Base-by-base conservation (phyloP, 92 coral and sea anemone species). In the Galaxea fascicularis region DNA sequence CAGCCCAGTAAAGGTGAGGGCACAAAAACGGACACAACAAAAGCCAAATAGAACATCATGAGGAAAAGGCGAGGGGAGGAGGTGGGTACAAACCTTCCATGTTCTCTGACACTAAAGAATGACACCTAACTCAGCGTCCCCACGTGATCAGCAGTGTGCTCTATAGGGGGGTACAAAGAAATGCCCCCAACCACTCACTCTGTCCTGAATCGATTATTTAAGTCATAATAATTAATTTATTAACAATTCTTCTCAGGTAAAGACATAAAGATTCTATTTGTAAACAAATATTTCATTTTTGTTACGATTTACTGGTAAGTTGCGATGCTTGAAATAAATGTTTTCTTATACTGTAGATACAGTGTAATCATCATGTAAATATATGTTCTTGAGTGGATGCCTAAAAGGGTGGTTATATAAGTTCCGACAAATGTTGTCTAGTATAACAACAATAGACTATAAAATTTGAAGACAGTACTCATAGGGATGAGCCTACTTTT, bases 341-440 rank as follows among this genome's bases (percentile, higher is more conserved):
- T 44, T 71, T n/a, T 71, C 76, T 71, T 71, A 17, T 1, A 9
- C 11, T 49, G 76, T 29, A 71, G 17, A 71, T 47, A 71, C 6
- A 35, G 41, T 2, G 2, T 35, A 2, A 69, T 69, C 51, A 31
- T 69, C 54, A 70, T 70, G 76, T 71, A 71, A 71, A 71, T 47
- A 71, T 45, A 73, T 49, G 57, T 41, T 47, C 29, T 41, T 71
- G 0, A 71, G 18, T 71, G 22, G 11, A 15, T 71, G 27, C 28
- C 46, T 9, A 41, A 17, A 35, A 44, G 25, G n/a, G 4, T 7
- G 76, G 31, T 62, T 62, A 62, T 62, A 62, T 27, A 62, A 62
- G 68, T 62, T n/a, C 10, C 68, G 68, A 62, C 76, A 71, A 71
- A 70, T 71, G 28, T 0, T 44, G 30, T 71, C 68, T 18, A 62